Base-by-base conservation (phyloP, 2,888 invertebrate species). In the Eupsilia transversa region DNA sequence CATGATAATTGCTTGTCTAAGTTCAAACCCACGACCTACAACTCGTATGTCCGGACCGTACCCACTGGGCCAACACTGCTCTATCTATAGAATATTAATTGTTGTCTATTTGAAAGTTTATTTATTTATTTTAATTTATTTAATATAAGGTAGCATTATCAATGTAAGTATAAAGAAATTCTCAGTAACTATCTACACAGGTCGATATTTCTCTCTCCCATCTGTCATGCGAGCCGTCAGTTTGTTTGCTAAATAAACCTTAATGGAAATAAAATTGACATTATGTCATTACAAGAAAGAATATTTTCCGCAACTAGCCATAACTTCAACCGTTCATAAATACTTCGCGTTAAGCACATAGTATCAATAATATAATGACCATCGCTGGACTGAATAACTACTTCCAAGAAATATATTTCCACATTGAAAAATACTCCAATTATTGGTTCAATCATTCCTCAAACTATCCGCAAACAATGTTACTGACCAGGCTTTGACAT, bases 371-470 rank as follows among this genome's bases (percentile, higher is more conserved):
- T 20, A 6, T 20, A 43, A 14, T 23, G 10, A 59, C 52, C 20
- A n/a, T 59, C 43, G 14, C 6, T n/a, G 2, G 0, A 52, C 6
- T 27, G 52, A 52, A 52, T 17, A 30, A 27, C 17, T 20, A 38
- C 14, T 67, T 80, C 49, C 7, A 33, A 63, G 59, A 67, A 80
- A 54, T 59, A 10, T 20, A 41, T 46, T 27, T 27, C n/a, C 33
- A 35, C 41, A 49, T 56, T 38, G 57, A 79, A 69, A 52, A 64
- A 49, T 17, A 54, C 38, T 59, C n/a, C 52, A 54, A 60, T 76
- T 4, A 54, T 23, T 10, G 27, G 17, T 23, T 43, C 66, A 83
- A 80, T 79, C 46, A 38, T 46, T n/a, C 17, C 0, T 30, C 33
- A 12, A 41, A 56, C 54, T 5, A 64, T 35, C 4, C 20, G 49